Conservation (phyloP, 2,797 vertebrate genomes). For the Pseudopleuronectes americanus region DNA sequence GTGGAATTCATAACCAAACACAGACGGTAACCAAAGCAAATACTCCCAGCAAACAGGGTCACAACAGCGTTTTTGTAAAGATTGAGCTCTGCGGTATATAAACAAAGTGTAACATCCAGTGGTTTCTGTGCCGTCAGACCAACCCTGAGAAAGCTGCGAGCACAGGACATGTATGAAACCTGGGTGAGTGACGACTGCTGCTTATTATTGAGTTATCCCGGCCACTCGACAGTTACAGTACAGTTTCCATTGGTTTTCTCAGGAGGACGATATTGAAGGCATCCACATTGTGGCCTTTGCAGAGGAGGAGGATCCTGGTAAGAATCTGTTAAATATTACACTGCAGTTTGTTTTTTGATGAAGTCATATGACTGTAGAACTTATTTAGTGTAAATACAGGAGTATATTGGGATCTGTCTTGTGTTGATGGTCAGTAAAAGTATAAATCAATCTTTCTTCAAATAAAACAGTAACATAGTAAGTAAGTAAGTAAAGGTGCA, state of each 20-base stretch:
- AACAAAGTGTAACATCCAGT: background rate
- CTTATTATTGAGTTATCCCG: background rate
- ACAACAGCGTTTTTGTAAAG: background rate
- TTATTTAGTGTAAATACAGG: too few species aligned
- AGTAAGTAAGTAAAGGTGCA: too few species aligned
- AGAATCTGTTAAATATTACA: conserved; percentile 4
- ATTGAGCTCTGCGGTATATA: background rate
- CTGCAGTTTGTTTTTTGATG: conserved; percentile 6
- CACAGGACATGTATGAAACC: conserved; percentile 97
- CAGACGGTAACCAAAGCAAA: conserved; percentile 83
- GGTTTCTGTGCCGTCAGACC: conserved; percentile 82
- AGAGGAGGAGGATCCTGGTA: conserved; percentile 97
- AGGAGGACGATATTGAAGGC: conserved; percentile 97
- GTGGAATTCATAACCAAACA: conserved; percentile 94
- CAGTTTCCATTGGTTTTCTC: conserved; percentile 19
- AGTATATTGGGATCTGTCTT: background rate
- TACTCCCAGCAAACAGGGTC: background rate
- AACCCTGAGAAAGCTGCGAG: conserved; percentile 93
- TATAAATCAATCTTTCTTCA: background rate
- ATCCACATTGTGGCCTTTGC: conserved; percentile 98
- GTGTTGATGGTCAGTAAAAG: background rate
- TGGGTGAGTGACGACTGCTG: conserved; percentile 87
- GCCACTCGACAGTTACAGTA: background rate
- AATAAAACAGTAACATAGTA: too few species aligned
- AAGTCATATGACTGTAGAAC: too few species aligned